Conservation (phyloP, 2,113 vertebrate genomes). For the Empidonax traillii region DNA sequence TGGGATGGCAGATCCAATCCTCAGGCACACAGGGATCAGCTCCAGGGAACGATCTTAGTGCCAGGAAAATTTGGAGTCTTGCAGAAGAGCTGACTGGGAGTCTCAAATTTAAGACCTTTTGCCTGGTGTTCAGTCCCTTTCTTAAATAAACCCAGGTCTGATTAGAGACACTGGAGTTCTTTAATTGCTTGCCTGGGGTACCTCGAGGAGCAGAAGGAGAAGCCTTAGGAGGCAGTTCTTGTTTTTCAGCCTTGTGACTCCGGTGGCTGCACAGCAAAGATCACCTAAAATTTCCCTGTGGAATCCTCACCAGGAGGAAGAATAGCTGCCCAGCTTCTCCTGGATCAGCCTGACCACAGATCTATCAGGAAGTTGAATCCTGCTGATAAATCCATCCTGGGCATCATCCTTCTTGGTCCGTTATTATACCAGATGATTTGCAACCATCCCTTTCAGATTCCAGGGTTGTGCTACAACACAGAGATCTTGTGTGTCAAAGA, state of each 20-base stretch:
- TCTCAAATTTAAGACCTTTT: not conserved
- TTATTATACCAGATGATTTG: rapidly evolving
- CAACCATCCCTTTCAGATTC: not conserved
- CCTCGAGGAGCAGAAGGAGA: not conserved
- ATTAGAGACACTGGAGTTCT: not conserved
- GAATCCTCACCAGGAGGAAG: not conserved
- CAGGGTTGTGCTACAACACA: not conserved
- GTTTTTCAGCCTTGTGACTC: not conserved
- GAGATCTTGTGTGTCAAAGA: rapidly evolving
- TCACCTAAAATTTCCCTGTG: rapidly evolving
- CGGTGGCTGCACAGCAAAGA: not conserved
- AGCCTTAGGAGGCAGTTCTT: not conserved
- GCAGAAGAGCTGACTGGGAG: not conserved
- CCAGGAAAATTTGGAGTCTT: not conserved
- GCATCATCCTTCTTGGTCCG: rapidly evolving
- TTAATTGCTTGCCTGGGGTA: not conserved
- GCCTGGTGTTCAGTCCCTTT: not conserved
- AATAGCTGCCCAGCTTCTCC: not conserved
- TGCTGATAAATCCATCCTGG: not conserved
- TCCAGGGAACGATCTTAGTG: rapidly evolving
- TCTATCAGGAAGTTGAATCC: rapidly evolving
- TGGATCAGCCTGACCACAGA: rapidly evolving
- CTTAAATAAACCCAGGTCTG: not conserved
- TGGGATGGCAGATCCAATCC: not conserved
- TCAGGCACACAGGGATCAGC: rapidly evolving